Evolutionary conservation across 2,797 vertebrate species (phyloP), one percentile per base, ranked within the genome.

Genomic region (Avahi laniger): DNA sequence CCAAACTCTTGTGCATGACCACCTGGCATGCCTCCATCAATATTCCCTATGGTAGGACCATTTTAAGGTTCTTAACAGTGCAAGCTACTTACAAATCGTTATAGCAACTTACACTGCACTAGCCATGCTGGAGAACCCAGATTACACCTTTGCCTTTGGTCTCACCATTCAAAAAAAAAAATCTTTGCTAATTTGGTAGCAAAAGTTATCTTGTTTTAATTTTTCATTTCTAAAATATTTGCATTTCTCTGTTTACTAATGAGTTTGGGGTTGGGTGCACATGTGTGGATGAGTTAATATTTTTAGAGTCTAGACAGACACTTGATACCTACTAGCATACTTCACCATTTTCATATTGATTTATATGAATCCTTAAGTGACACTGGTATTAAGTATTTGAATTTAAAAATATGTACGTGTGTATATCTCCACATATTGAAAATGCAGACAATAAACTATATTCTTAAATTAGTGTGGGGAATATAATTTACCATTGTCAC

Each of bases 181-280:
- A 26, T 10, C 22, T 35, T 54, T 54, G 30, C n/a, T 82, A 82
- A 94, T 69, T 78, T 83, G 89, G 69, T 76, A 92, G 26, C 52
- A 81, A 61, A 69, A 84, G 41, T 8, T 63, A 89, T 48, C 54
- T 57, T 86, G 57, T n/a, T 95, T 93, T 75, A 94, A 75, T 57
- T 90, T 78, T 87, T 30, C 26, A 72, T 92, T 85, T 95, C 43
- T 84, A 95, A 88, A 85, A 92, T 46, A 11, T 84, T 38, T 91
- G 26, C 14, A 88, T 52, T 78, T 89, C 54, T 54, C 69, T 92
- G 20, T 84, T 89, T 24, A 91, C 65, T 63, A 92, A 35, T 84
- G 33, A 89, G 43, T 85, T 59, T 80, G 33, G 38, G 61, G 65
- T 85, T 59, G 52, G 30, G n/a, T 41, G 10, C 50, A 78, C 7